Base-by-base conservation (phyloP, 2,888 invertebrate species). In the Electrophaes corylata region DNA sequence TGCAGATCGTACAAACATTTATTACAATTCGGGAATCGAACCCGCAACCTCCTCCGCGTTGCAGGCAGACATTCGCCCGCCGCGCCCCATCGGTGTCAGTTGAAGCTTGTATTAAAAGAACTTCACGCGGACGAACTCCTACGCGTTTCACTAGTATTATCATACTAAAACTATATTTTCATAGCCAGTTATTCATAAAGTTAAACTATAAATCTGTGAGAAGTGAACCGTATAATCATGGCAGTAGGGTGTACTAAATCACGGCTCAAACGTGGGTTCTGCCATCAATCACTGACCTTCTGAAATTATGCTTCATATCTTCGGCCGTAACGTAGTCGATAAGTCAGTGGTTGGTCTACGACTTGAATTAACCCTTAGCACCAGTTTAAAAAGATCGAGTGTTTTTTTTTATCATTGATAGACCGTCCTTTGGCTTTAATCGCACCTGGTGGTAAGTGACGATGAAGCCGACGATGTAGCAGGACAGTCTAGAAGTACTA, bases 261-360 rank as follows among this genome's bases (percentile, higher is more conserved):
- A 75, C 63, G 59, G 55, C 62, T 64, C 70, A 65, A 31, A 73
- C 70, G 71, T 67, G 57, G 68, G 70, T 69, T 54, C 66, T 55
- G 66, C 67, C 64, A 78, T 78, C 78, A 72, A 78, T 78, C 79
- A 76, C 68, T 69, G 69, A 70, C 71, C 78, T 69, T 39, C 51
- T 64, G 60, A 57, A 60, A 65, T 67, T 64, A 65, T 65, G 62
- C 62, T 62, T 57, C 60, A 57, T 66, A 66, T 62, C 64, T 62
- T 54, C 26, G 60, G 60, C 35, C 31, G 46, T 54, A 52, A 61
- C 50, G 56, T 54, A 60, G 63, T 57, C 63, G 58, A 65, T 65
- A 62, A 62, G 59, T 61, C 63, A 63, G 41, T 43, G 33, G 43
- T 46, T 20, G 18, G 11, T 26, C 12, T 16, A 16, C 43, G 10